A percentile compares a stretch with the other conserved stretches of the same genome.
Evolutionary conservation across 2,113 vertebrate genomes (phyloP).

Genomic region (Xenopus laevis): DNA sequence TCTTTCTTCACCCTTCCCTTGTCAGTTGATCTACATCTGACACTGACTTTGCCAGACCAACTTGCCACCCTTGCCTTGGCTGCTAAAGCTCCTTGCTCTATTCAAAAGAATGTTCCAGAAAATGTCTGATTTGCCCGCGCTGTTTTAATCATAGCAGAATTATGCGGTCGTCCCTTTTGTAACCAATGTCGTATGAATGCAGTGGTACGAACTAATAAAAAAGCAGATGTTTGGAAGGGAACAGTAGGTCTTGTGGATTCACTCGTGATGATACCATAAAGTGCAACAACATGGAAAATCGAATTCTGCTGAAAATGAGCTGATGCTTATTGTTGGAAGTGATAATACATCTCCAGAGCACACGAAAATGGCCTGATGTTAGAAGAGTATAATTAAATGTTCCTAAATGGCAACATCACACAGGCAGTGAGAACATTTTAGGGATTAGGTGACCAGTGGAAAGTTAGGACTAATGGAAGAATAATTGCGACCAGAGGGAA

Average conservation of each 20-base stretch:
- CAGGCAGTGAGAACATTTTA: neutral
- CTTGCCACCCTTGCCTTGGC: no score
- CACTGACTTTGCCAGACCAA: no score
- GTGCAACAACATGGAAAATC: neutral
- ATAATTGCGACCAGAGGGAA: no score
- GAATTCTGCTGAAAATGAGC: neutral
- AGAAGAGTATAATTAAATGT: constrained; percentile 10
- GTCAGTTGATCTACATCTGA: no score
- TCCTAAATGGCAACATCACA: constrained; percentile 11
- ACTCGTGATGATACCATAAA: neutral
- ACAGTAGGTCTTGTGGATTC: no score
- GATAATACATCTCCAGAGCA: constrained; percentile 25
- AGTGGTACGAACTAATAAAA: no score
- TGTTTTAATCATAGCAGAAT: no score
- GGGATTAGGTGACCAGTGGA: constrained; percentile 4
- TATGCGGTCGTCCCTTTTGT: no score
- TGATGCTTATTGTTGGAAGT: constrained; percentile 6
- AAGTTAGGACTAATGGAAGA: neutral
- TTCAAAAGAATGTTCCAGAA: neutral
- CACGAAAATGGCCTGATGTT: neutral
- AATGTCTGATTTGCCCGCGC: no score
- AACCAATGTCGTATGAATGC: no score
- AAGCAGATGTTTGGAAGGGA: no score
- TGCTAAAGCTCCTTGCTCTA: neutral
- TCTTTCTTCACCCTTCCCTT: no score